These are phyloP conservation scores for Choloepus didactylus DNA, from an alignment of 2,797 vertebrate species.

Conservation along the genomic window DNA sequence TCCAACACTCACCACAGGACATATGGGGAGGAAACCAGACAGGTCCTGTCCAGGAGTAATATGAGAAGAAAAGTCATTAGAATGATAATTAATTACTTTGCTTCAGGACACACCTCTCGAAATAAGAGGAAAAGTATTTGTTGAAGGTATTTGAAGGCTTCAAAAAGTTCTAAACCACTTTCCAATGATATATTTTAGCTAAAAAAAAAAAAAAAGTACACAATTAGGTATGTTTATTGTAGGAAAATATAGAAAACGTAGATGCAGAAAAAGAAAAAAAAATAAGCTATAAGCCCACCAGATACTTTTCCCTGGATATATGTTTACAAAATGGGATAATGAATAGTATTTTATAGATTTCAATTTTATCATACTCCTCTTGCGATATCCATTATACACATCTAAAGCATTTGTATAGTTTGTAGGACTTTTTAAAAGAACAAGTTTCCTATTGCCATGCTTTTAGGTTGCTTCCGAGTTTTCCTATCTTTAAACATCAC, in stretches of 20 bases:
- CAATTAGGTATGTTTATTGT: not conserved
- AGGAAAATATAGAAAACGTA: slow-evolving; percentile 56
- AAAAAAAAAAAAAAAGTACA: not conserved
- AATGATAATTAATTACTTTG: slow-evolving; percentile 2
- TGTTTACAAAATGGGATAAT: not conserved
- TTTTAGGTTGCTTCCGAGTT: not conserved
- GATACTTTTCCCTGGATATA: slow-evolving; percentile 45
- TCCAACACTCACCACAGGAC: not conserved
- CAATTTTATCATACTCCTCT: slow-evolving; percentile 48
- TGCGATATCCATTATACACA: not conserved
- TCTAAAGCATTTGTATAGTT: not conserved
- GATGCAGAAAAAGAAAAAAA: slow-evolving; percentile 21
- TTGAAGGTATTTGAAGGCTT: not conserved
- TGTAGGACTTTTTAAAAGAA: not conserved
- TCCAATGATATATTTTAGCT: not conserved
- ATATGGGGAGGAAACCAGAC: not conserved
- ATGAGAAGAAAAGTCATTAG: not conserved
- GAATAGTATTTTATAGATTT: slow-evolving; percentile 30
- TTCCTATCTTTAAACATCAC: not conserved
- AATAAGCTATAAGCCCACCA: slow-evolving; percentile 35
- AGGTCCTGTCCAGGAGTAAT: not conserved
- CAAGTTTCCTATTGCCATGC: not conserved
- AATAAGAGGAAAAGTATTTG: not conserved
- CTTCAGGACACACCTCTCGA: not conserved
- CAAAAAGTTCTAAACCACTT: slow-evolving; percentile 47